Percentiles rank a stretch among this genome's conserved stretches.
These are phyloP conservation scores for Australoheros facetus DNA, from an alignment of 2,797 vertebrate genomes.

Conservation along the genomic window DNA sequence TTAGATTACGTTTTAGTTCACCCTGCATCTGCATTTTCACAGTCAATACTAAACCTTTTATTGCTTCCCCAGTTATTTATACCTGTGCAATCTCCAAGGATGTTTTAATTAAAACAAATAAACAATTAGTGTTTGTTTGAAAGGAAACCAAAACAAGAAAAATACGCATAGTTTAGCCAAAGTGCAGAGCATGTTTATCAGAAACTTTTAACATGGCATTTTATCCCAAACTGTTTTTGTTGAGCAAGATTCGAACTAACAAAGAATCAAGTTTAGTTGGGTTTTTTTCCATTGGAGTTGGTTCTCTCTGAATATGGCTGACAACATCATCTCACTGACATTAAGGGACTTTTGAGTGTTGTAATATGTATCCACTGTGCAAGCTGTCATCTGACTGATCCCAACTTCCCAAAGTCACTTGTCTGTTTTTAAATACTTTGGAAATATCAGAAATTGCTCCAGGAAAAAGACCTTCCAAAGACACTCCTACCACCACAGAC, in stretches of 20 bases:
- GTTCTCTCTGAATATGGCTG: not conserved
- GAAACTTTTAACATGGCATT: not conserved
- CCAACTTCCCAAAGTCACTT: not conserved
- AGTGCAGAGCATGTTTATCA: not conserved
- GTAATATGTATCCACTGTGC: no score
- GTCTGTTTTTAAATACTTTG: not conserved
- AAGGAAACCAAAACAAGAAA: not conserved
- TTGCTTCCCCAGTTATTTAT: constrained; percentile 5
- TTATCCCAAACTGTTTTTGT: no score
- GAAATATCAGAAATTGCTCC: not conserved
- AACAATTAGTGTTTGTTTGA: constrained; percentile 7
- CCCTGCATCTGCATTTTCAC: constrained; percentile 19
- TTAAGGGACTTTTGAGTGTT: not conserved
- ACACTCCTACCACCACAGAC: not conserved
- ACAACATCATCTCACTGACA: not conserved
- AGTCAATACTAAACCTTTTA: constrained; percentile 37
- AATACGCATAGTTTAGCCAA: not conserved
- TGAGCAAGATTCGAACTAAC: not conserved
- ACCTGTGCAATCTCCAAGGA: constrained; percentile 19
- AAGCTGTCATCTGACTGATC: not conserved
- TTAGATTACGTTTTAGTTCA: constrained; percentile 28
- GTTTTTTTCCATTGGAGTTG: not conserved
- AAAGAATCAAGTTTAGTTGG: not conserved
- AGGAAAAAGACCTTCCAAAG: not conserved
- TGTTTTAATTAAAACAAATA: constrained; percentile 34